Base-by-base conservation (phyloP, 1,140 invertebrate species). In the Drosophila gunungcola region DNA sequence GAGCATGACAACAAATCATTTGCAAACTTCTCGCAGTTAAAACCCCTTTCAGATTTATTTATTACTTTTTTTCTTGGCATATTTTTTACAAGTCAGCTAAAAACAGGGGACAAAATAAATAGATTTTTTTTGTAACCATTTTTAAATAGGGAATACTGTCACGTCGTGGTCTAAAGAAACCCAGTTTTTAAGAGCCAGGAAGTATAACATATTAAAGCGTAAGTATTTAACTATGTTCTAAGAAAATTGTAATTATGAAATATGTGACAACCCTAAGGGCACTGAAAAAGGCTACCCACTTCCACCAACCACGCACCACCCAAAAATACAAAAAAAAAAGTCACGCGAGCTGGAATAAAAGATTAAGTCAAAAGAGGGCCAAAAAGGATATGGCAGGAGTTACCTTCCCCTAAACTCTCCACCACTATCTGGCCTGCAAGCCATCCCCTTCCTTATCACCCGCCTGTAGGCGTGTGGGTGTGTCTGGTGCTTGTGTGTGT, bases 291-390 rank as follows among this genome's bases (percentile, higher is more conserved):
- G 29, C 7, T 3, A 13, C 29, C 21, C 45, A 32, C 41, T 58
- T 29, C 34, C 52, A 49, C 16, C 13, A 39, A 48, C 46, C 27
- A 63, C 29, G 43, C 12, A 41, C 21, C 29, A 27, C 25, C 39
- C 25, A 16, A 29, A 45, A 67, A 3, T 2, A 2, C 27, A 34
- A 13, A 16, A 36, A 53, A 25, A 62, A 36, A 42, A 52, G 58
- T 68, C 57, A 68, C 53, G 38, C 52, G 41, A 74, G 51, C 38
- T 56, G 58, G 42, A 70, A 46, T 51, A 43, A 39, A 36, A 62
- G 48, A 81, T 63, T 62, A 46, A 45, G 57, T 13, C 64, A 5
- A 55, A 69, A 69, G n/a, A 70, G 13, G 36, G 52, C 56, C 29
- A 4, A 36, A 56, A 56, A 56, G 45, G 45, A 36, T n/a, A 16